A percentile compares a stretch with the other conserved stretches of the same genome.
These are phyloP conservation scores for Dasypolia templi DNA, from an alignment of 2,888 invertebrate species.

Conservation along the genomic window DNA sequence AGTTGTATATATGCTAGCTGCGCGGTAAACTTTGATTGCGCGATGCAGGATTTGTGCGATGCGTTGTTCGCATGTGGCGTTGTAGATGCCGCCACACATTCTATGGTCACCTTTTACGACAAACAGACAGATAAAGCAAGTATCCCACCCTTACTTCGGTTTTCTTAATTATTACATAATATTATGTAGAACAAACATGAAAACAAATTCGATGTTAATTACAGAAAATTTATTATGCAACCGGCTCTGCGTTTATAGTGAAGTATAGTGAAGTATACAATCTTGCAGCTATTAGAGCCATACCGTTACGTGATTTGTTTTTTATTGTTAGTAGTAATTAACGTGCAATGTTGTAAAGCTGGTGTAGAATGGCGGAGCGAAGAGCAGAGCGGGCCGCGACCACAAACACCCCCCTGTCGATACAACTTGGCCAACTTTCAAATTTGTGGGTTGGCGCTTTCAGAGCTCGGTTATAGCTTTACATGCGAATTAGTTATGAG, in stretches of 20 bases:
- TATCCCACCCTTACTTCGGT: not conserved
- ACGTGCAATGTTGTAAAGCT: conserved; percentile 37
- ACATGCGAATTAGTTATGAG: conserved; percentile 50
- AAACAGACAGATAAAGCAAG: not conserved
- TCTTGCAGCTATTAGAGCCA: conserved; percentile 35
- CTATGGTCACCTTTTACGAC: not conserved
- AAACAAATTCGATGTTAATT: conserved; percentile 6
- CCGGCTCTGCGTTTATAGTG: conserved; percentile 16
- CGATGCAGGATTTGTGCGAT: too few relatives aligned
- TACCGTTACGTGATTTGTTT: conserved; percentile 46
- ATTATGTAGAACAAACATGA: not conserved
- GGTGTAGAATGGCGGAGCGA: conserved; percentile 65
- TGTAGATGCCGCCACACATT: too few relatives aligned
- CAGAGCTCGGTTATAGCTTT: conserved; percentile 69
- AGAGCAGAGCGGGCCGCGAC: conserved; percentile 72
- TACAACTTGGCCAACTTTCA: conserved; percentile 88
- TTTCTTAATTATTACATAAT: not conserved
- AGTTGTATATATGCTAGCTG: too few relatives aligned
- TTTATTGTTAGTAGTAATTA: conserved; percentile 50
- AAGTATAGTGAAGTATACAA: conserved; percentile 37
- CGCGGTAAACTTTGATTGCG: too few relatives aligned
- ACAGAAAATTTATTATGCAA: conserved; percentile 30
- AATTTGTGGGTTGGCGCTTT: conserved; percentile 88
- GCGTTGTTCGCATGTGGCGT: too few relatives aligned
- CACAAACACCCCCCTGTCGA: conserved; percentile 78